A percentile compares a stretch with the other conserved stretches of the same genome.
phyloP scores from a whole-genome alignment of 1,140 invertebrate species.

The Drosophila pseudoananassae region DNA sequence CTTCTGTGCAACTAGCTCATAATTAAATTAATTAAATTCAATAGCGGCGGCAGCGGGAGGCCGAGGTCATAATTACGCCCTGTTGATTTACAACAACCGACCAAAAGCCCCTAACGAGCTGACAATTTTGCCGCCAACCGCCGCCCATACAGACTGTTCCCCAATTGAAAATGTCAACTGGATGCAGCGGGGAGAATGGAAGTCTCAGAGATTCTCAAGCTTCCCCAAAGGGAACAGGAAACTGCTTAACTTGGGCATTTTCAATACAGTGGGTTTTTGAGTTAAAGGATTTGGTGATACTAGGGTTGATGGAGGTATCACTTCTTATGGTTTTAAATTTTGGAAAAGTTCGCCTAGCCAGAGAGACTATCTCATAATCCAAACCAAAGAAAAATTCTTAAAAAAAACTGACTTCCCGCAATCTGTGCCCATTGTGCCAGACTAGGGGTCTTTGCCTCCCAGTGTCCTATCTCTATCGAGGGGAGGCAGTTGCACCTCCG shows the following conservation, averaged over 20 bases:
- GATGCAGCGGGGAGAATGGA: slow-evolving; percentile 7
- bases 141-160: not conserved
- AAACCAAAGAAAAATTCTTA: not conserved
- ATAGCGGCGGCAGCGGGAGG: slow-evolving; percentile 25
- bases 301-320: not conserved
- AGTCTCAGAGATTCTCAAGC: slow-evolving; percentile 16
- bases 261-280: slow-evolving; percentile 27
- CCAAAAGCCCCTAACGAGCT: slow-evolving; percentile 66
- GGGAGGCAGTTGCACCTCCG: slow-evolving; percentile 39
- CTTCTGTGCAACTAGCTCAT: slow-evolving; percentile 49
- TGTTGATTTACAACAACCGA: slow-evolving; percentile 58
- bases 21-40: slow-evolving; percentile 81
- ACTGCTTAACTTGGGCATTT: not conserved
- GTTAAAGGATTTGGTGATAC: not conserved
- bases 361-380: too few species aligned
- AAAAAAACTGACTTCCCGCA: not conserved
- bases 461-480: slow-evolving; percentile 4
- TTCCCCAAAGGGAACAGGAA: slow-evolving; percentile 2
- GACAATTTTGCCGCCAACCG: slow-evolving; percentile 51
- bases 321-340: not conserved
- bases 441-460: not conserved
- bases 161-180: slow-evolving; percentile 64
- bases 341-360: not conserved
- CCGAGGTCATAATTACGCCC: slow-evolving; percentile 66
- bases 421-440: slow-evolving; percentile 55